Evolutionary conservation across 2,797 vertebrate genomes (phyloP).

Genomic region (Enteromius thamalakanensis): DNA sequence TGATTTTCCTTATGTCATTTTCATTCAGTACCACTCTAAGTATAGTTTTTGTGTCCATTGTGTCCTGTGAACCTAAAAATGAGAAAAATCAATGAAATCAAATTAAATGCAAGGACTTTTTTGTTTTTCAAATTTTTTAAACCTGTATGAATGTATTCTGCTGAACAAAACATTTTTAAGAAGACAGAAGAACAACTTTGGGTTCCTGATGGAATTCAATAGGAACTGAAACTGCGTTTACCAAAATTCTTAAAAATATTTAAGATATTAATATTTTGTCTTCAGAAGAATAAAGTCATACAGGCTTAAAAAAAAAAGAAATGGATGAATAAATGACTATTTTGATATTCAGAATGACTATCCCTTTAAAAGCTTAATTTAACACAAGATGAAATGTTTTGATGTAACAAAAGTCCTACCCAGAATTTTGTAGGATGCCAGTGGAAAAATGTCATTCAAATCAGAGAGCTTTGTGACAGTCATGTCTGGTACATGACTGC

Average conservation of each 20-base stretch:
- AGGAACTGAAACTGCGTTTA: too few species aligned
- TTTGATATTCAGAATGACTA: background rate
- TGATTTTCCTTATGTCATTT: conserved; percentile 35
- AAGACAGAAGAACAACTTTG: too few species aligned
- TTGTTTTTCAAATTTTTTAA: too few species aligned
- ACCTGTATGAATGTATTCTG: too few species aligned
- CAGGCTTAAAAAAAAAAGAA: too few species aligned
- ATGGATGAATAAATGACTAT: too few species aligned
- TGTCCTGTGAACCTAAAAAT: background rate
- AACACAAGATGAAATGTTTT: conserved; percentile 12
- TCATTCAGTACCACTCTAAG: too few species aligned
- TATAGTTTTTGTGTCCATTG: too few species aligned
- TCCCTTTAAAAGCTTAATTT: background rate
- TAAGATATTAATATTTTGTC: background rate
- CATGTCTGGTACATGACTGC: background rate
- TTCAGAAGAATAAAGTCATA: background rate
- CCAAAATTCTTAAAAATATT: too few species aligned
- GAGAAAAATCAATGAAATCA: background rate
- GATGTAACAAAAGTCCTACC: background rate
- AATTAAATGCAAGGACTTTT: too few species aligned
- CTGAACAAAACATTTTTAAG: too few species aligned
- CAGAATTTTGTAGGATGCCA: conserved; percentile 1
- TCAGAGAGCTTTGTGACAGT: conserved; percentile 9
- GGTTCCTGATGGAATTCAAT: too few species aligned
- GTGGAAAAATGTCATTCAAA: conserved; percentile 15